phyloP scores from a whole-genome alignment of 1,140 invertebrate genomes.

The Drosophila subpulchrella region DNA sequence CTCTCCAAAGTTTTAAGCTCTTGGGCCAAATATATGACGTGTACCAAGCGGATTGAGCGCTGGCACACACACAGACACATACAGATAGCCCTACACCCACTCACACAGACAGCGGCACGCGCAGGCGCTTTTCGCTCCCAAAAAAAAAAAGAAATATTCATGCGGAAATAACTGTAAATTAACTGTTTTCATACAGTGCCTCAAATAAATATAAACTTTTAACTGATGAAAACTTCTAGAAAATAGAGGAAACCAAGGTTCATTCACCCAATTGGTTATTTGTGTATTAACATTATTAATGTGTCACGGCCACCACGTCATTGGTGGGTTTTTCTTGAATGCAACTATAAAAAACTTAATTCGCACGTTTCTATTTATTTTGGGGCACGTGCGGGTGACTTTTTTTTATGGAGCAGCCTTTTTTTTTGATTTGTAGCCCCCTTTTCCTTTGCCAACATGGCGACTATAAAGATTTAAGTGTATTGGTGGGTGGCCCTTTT shows the following conservation, averaged over 20 bases:
- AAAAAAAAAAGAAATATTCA: background rate
- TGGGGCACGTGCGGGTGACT: constrained; percentile 31
- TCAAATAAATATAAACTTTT: background rate
- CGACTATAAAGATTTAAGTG: constrained; percentile 29
- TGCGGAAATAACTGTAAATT: constrained; percentile 21
- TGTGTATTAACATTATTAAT: constrained; percentile 16
- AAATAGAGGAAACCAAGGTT: background rate
- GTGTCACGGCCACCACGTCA: constrained; percentile 33
- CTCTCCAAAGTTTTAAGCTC: too few species aligned
- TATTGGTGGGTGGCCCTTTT: constrained; percentile 23
- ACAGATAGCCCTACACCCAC: constrained; percentile 6
- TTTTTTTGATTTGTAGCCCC: background rate
- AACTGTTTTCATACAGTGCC: background rate
- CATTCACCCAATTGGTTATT: constrained; percentile 16
- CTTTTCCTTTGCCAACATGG: constrained; percentile 70
- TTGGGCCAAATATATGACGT: constrained; percentile 60
- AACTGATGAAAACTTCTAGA: background rate
- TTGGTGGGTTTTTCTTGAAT: constrained; percentile 1
- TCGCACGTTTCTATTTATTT: constrained; percentile 22
- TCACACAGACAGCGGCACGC: constrained; percentile 32
- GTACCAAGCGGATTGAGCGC: constrained; percentile 69
- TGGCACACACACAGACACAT: constrained; percentile 9
- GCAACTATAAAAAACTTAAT: background rate
- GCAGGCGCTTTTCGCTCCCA: constrained; percentile 49
- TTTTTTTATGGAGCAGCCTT: constrained; percentile 9